A percentile compares a stretch with the other conserved stretches of the same genome.
Conservation (phyloP, 2,113 vertebrate species). For the Rhabdomys dilectus region DNA sequence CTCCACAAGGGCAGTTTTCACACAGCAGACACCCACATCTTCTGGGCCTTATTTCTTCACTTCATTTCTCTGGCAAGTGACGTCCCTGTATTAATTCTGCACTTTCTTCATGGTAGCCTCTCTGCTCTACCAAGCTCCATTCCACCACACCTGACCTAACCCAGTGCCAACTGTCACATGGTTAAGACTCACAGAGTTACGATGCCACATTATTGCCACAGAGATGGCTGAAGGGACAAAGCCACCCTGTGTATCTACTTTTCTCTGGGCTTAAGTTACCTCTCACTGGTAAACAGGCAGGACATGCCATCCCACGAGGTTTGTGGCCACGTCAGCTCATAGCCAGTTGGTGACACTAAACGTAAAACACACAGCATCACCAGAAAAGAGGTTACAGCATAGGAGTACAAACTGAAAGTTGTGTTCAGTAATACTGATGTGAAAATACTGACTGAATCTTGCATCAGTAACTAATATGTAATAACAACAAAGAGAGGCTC, state of each 20-base stretch:
- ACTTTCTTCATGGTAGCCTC: not conserved
- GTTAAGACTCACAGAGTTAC: not conserved
- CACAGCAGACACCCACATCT: not conserved
- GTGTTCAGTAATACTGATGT: not conserved
- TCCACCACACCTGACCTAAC: not conserved
- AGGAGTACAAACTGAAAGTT: not conserved
- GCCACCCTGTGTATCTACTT: not conserved
- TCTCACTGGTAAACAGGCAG: not conserved
- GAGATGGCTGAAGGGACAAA: not conserved
- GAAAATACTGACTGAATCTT: not conserved
- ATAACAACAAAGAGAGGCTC: conserved; percentile 11
- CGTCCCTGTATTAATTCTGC: not conserved
- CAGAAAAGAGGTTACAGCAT: not conserved
- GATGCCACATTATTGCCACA: not conserved
- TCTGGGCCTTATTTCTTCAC: not conserved
- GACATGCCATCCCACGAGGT: not conserved
- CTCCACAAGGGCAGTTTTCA: not conserved
- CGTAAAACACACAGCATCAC: not conserved
- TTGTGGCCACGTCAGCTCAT: not conserved
- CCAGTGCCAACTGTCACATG: not conserved
- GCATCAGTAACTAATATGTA: not conserved
- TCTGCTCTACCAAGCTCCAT: not conserved
- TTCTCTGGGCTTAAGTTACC: not conserved
- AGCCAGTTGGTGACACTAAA: not conserved
- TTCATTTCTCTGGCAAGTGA: not conserved